Evolutionary conservation across 2,888 invertebrate genomes (phyloP).

Genomic region (Athalia rosae): DNA sequence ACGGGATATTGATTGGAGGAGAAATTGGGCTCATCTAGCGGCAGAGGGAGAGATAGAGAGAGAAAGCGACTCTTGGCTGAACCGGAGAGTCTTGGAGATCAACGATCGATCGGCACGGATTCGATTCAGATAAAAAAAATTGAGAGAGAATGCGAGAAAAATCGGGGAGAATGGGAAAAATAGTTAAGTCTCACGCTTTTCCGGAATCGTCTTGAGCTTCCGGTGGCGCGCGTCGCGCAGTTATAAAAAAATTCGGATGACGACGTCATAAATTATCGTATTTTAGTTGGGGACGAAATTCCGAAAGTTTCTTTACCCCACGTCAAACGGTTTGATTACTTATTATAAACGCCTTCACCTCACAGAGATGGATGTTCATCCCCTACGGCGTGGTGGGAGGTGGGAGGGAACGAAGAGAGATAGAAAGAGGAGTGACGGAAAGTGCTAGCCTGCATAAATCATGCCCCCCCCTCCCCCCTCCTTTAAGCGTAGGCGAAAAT

Average conservation of each 20-base stretch:
- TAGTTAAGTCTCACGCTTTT: no score
- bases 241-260: background rate
- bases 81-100: no score
- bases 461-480: background rate
- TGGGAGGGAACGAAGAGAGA: no score
- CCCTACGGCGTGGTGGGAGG: background rate
- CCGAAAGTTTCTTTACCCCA: conserved; percentile 1
- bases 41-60: background rate
- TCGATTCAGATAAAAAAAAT: background rate
- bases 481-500: no score
- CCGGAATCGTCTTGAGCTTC: no score
- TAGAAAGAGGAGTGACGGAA: background rate
- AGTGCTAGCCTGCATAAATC: conserved; percentile 29
- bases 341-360: background rate
- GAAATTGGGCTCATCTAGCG: background rate
- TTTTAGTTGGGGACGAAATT: background rate
- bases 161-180: background rate
- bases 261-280: conserved; percentile 17
- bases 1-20: conserved; percentile 35
- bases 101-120: no score
- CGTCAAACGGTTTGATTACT: conserved; percentile 18
- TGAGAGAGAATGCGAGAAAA: background rate
- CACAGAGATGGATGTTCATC: conserved; percentile 25
- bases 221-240: no score
- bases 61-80: background rate